phyloP scores from a whole-genome alignment of 2,888 invertebrate genomes.

The Morinoia aosen region DNA sequence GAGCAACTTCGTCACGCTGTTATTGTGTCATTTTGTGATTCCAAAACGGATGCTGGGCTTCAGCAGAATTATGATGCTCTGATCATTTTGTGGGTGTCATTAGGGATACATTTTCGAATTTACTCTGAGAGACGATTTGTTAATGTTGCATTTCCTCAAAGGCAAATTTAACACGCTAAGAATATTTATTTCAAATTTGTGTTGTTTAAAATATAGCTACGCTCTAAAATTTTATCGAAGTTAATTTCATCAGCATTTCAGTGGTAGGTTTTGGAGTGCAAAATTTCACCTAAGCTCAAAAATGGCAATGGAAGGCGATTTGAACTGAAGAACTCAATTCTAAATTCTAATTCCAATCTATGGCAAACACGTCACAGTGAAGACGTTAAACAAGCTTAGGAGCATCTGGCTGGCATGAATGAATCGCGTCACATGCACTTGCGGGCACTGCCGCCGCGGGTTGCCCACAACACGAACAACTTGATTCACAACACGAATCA shows the following conservation, averaged over 20 bases:
- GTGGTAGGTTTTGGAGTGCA: not conserved
- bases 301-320: not conserved
- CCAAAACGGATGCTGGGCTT: not conserved
- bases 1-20: not conserved
- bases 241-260: not conserved
- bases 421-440: not conserved
- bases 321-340: not conserved
- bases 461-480: not conserved
- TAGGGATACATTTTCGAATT: not conserved
- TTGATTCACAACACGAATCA: not conserved
- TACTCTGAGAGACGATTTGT: not conserved
- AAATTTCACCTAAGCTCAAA: not conserved
- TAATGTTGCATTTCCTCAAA: too few relatives aligned
- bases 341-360: not conserved
- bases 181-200: not conserved
- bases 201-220: not conserved
- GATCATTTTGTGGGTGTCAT: not conserved
- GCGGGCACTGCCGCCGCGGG: not conserved
- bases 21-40: not conserved
- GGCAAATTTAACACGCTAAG: too few relatives aligned
- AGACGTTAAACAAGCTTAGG: not conserved
- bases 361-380: not conserved
- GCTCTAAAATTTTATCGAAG: not conserved
- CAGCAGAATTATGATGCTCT: not conserved
- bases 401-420: not conserved